A percentile compares a stretch with the other conserved stretches of the same genome.
Evolutionary conservation across 2,113 vertebrate species (phyloP).

Genomic region (Calyptommatus sinebrachiatus): DNA sequence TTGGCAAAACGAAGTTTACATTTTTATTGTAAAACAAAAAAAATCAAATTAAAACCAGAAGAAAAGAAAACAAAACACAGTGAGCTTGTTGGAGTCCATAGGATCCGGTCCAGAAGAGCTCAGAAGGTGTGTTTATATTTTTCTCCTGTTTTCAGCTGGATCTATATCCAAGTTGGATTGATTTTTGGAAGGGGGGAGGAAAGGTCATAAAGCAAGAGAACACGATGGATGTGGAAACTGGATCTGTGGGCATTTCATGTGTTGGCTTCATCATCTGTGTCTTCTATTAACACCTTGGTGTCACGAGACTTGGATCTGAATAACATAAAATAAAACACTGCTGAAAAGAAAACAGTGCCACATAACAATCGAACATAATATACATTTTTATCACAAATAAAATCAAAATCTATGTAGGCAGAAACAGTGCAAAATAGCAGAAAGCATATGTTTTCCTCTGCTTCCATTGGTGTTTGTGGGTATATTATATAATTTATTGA

Average conservation of each 20-base stretch:
- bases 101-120: conserved; percentile 80
- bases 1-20: conserved; percentile 74
- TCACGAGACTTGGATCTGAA: conserved; percentile 89
- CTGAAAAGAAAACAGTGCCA: not conserved
- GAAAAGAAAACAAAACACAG: conserved; percentile 76
- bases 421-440: not conserved
- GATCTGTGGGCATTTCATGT: conserved; percentile 78
- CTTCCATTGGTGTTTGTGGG: too few relatives aligned
- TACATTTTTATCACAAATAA: not conserved
- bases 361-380: not conserved
- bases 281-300: conserved; percentile 96
- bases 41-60: conserved; percentile 80
- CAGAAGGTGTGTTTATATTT: conserved; percentile 69
- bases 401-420: not conserved
- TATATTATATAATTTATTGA: too few relatives aligned
- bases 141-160: conserved; percentile 76
- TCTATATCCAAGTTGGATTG: conserved; percentile 72
- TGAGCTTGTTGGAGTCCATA: conserved; percentile 82
- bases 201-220: conserved; percentile 70
- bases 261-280: conserved; percentile 94
- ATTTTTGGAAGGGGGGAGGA: conserved; percentile 55
- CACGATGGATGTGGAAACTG: conserved; percentile 63
- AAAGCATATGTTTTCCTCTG: too few relatives aligned
- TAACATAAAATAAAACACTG: conserved; percentile 34
- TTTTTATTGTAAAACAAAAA: conserved; percentile 79